Conservation (phyloP, 2,113 vertebrate genomes). For the Chionis minor region DNA sequence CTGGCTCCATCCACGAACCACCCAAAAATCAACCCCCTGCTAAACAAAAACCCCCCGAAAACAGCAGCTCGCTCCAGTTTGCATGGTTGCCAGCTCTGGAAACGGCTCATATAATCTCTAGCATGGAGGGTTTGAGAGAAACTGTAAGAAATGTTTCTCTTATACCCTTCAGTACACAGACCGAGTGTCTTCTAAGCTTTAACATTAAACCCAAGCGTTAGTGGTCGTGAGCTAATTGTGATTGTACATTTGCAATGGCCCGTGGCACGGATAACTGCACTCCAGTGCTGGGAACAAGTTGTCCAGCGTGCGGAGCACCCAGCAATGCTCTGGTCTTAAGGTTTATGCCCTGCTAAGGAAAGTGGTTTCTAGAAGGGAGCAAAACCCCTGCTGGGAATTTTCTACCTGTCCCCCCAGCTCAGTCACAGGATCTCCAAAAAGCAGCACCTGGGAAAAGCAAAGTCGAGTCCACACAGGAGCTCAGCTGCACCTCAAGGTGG, state of each 20-base stretch:
- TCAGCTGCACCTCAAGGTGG: rapidly evolving
- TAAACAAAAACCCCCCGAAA: background rate
- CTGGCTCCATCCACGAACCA: background rate
- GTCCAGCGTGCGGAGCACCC: background rate
- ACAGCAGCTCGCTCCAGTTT: rapidly evolving
- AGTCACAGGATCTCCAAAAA: background rate
- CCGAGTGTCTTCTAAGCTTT: background rate
- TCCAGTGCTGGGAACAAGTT: background rate
- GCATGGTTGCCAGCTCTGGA: background rate
- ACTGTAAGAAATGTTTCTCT: background rate
- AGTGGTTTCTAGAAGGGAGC: background rate
- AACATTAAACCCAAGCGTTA: background rate
- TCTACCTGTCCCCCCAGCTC: background rate
- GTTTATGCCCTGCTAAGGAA: background rate
- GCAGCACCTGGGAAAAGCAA: background rate
- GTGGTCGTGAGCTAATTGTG: background rate
- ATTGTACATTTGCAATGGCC: background rate
- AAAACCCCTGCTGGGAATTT: background rate
- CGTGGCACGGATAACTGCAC: background rate
- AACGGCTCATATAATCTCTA: background rate
- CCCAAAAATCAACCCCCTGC: background rate
- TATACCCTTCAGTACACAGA: background rate
- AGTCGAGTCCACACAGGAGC: rapidly evolving
- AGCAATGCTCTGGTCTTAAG: background rate
- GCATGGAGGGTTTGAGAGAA: background rate